Percentiles rank a stretch among this genome's conserved stretches.
Conservation (phyloP, 2,888 invertebrate species). For the Lasioglossum villosulum region DNA sequence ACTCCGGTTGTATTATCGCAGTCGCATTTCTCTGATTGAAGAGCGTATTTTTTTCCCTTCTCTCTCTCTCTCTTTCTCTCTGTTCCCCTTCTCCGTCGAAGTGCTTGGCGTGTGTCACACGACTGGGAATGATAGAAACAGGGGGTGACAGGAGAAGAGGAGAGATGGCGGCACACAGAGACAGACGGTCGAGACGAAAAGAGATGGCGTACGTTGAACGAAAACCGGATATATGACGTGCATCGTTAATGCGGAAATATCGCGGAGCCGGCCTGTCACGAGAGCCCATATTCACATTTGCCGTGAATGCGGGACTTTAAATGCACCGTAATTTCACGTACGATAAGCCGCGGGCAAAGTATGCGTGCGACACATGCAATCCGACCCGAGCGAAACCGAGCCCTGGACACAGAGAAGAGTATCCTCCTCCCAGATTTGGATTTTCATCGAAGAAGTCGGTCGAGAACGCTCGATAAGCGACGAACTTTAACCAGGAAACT, state of each 20-base stretch:
- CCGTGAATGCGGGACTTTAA: slow-evolving; percentile 62
- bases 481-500: background rate
- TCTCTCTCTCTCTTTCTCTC: background rate
- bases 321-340: slow-evolving; percentile 62
- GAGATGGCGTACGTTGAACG: slow-evolving; percentile 30
- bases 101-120: background rate
- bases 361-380: slow-evolving; percentile 47
- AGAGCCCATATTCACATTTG: slow-evolving; percentile 57
- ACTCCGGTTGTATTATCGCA: background rate
- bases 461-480: slow-evolving; percentile 25
- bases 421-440: slow-evolving; percentile 16
- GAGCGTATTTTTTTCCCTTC: slow-evolving; percentile 16
- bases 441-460: slow-evolving; percentile 51
- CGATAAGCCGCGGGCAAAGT: slow-evolving; percentile 58
- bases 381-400: background rate
- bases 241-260: slow-evolving; percentile 64
- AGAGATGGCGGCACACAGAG: background rate
- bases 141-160: background rate
- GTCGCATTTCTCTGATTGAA: slow-evolving; percentile 50
- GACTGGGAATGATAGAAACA: background rate
- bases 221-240: slow-evolving; percentile 50
- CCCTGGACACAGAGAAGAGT: background rate
- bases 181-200: background rate
- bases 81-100: background rate
- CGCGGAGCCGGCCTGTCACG: slow-evolving; percentile 54